phyloP scores from a whole-genome alignment of 1,140 invertebrate genomes.

The Scaptomyza pallida region DNA sequence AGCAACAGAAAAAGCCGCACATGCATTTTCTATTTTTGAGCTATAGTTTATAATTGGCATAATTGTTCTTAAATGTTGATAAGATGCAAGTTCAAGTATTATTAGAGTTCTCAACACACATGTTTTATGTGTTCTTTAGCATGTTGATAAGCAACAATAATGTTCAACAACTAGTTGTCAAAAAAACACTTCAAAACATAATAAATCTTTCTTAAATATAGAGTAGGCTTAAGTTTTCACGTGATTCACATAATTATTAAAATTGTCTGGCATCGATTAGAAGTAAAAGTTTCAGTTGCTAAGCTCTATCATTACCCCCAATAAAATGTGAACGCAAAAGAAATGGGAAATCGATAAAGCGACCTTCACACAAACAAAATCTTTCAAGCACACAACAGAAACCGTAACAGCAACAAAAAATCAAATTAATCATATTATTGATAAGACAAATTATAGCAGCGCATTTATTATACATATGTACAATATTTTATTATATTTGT shows the following conservation, averaged over 20 bases:
- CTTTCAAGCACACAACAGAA: neutral
- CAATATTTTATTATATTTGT: neutral
- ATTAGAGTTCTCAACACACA: no score
- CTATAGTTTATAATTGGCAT: no score
- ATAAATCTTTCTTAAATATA: no score
- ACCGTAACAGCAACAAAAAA: neutral
- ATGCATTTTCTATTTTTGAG: neutral
- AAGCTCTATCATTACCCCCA: neutral
- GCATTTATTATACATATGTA: neutral
- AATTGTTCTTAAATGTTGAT: no score
- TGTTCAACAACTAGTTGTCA: no score
- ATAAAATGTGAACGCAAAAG: conserved; percentile 6
- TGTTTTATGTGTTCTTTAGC: no score
- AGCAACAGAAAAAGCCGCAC: conserved; percentile 2
- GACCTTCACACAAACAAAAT: neutral
- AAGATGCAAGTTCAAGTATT: no score
- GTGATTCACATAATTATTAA: neutral
- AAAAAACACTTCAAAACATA: conserved; percentile 1
- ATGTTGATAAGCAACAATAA: no score
- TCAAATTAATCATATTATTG: conserved; percentile 22
- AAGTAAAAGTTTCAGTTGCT: neutral
- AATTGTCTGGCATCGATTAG: neutral
- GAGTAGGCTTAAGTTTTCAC: no score
- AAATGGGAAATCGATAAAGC: conserved; percentile 16
- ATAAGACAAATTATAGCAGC: conserved; percentile 23